Evolutionary conservation across 2,797 vertebrate species (phyloP).

Genomic region (Microchirus variegatus): DNA sequence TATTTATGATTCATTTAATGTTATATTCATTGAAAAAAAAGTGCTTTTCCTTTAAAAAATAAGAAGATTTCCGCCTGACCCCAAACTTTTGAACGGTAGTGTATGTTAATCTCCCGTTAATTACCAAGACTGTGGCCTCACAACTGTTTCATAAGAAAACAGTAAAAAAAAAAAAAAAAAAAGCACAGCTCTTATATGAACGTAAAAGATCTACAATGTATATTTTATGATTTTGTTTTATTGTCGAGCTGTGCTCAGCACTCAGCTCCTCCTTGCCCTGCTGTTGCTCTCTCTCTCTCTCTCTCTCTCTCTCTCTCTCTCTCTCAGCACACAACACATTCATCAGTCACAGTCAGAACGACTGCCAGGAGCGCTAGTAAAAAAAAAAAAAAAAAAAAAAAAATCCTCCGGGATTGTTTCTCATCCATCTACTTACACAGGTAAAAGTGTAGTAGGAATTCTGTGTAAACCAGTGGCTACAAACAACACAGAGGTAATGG

Average conservation of each 20-base stretch:
- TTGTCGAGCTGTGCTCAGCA: not conserved
- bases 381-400: not conserved
- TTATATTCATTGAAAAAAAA: too few relatives aligned
- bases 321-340: not conserved
- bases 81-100: too few relatives aligned
- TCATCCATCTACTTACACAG: not conserved
- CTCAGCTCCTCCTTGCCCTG: not conserved
- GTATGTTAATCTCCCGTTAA: too few relatives aligned
- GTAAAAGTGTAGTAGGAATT: not conserved
- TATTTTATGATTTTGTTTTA: not conserved
- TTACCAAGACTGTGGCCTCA: not conserved
- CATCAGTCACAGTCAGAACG: not conserved
- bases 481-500: conserved; percentile 11
- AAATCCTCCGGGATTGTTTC: not conserved
- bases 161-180: not conserved
- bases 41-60: too few relatives aligned
- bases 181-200: not conserved
- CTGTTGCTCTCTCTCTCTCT: not conserved
- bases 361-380: conserved; percentile 2
- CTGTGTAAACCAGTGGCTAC: not conserved
- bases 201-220: not conserved
- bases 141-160: not conserved
- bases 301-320: conserved; percentile 1
- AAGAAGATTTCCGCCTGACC: too few relatives aligned
- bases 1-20: too few relatives aligned